Percentiles rank a stretch among this genome's conserved stretches.
Evolutionary conservation across 1,140 invertebrate species (phyloP).

Genomic region (Drosophila chauvacae): DNA sequence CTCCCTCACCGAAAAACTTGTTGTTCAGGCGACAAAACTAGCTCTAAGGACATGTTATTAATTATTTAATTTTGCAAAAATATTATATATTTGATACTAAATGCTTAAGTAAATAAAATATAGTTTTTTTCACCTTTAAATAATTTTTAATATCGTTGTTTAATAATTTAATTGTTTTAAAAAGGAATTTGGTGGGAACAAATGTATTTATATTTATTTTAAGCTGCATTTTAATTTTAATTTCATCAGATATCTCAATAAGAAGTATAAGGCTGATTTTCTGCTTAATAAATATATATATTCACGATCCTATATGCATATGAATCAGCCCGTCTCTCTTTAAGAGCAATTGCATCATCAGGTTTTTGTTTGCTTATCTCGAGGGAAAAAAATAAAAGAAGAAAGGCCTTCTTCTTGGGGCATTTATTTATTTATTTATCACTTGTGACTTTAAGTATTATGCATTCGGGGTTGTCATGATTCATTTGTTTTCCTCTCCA

Average conservation of each 20-base stretch:
- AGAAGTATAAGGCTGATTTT: too few relatives aligned
- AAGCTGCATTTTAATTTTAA: background rate
- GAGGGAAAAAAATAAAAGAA: background rate
- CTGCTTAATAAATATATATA: background rate
- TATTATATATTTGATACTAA: background rate
- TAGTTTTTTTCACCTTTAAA: background rate
- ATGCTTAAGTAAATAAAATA: background rate
- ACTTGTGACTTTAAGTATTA: conserved; percentile 23
- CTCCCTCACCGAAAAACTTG: background rate
- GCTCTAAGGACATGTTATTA: too few relatives aligned
- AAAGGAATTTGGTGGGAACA: fast-evolving
- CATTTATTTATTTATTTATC: conserved; percentile 19
- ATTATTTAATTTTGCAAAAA: background rate
- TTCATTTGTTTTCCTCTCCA: background rate
- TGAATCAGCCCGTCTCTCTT: background rate
- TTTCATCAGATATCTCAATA: background rate
- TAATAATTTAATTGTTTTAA: background rate
- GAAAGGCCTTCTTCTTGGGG: conserved; percentile 16
- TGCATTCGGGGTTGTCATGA: conserved; percentile 11
- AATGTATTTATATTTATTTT: background rate
- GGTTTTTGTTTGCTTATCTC: conserved; percentile 5
- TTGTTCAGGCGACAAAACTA: background rate
- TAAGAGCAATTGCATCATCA: conserved; percentile 12
- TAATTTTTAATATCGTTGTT: background rate
- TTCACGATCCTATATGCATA: background rate